Evolutionary conservation across 2,797 vertebrate genomes (phyloP), one percentile per base, ranked within the genome.

Genomic region (Melopsittacus undulatus): DNA sequence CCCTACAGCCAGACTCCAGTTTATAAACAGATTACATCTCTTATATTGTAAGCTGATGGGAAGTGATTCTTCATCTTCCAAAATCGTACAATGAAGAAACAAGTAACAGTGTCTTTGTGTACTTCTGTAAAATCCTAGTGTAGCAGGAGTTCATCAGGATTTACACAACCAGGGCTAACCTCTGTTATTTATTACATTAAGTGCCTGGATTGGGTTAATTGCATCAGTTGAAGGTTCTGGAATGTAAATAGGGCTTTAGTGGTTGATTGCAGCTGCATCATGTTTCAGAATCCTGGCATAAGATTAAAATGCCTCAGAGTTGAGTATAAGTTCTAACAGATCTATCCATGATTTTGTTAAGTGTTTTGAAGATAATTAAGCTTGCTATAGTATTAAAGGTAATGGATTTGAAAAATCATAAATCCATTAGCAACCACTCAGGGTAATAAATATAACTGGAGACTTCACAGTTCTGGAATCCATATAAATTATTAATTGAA

Each of bases 211-310:
- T 93, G 67, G 36, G 40, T 83, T 91, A 94, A 93, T 85, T 93
- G 40, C 43, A 61, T 67, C 1, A 1, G 67, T 20, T 89, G 61
- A 84, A 89, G n/a, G 67, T 90, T 82, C 80, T 89, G 88, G 69
- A 95, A 84, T 90, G 88, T 90, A 92, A 95, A 93, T 63, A 79
- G 73, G 77, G n/a, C 80, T 90, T 82, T 82, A 77, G 77, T 63
- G 66, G 80, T 77, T 66, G 57, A 30, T 79, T 84, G 74, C 59
- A 88, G 40, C 48, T 87, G 59, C 51, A 70, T 88, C 67, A 5
- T 64, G 22, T 90, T 94, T 93, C 82, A 92, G 61, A 95, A 84
- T 83, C 83, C 81, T 85, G 61, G 52, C 75, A 43, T 77, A 74
- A 87, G 67, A 69, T 82, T 90, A 69, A 87, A 94, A 95, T 89